Conservation (phyloP, 2,113 vertebrate genomes). For the Pomatostomus ruficeps region DNA sequence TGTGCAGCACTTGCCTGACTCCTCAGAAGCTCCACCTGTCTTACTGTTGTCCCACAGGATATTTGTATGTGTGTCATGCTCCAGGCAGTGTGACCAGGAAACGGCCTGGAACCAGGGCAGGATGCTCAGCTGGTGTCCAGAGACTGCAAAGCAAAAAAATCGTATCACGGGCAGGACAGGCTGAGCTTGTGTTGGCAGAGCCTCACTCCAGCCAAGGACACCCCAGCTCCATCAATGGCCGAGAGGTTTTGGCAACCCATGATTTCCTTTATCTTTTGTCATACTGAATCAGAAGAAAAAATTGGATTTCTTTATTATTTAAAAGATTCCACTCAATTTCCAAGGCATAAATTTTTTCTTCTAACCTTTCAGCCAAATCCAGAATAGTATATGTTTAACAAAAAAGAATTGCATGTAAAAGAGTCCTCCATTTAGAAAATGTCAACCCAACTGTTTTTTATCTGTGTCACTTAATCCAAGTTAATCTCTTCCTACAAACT, state of each 20-base stretch:
- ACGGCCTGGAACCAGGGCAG: not conserved
- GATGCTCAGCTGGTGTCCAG: not conserved
- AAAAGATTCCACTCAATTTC: not conserved
- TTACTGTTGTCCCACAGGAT: not conserved
- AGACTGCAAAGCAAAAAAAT: not conserved
- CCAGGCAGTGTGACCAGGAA: not conserved
- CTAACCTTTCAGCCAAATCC: not conserved
- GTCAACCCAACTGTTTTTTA: not conserved
- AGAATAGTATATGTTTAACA: not conserved
- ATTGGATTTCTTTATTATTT: not conserved
- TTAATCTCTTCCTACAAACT: not conserved
- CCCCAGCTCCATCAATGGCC: rapidly evolving
- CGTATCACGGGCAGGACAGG: rapidly evolving
- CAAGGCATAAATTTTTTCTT: not conserved
- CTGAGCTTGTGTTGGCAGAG: not conserved
- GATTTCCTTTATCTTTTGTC: not conserved
- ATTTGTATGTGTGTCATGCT: not conserved
- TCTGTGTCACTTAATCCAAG: not conserved
- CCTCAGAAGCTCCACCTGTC: not conserved
- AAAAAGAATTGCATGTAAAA: not conserved
- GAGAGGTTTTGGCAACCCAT: not conserved
- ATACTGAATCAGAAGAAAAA: not conserved
- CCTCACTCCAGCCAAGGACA: not conserved
- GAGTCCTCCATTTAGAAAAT: not conserved
- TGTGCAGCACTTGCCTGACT: not conserved